Conservation (phyloP, 1,140 invertebrate species). For the Fopius arisanus region DNA sequence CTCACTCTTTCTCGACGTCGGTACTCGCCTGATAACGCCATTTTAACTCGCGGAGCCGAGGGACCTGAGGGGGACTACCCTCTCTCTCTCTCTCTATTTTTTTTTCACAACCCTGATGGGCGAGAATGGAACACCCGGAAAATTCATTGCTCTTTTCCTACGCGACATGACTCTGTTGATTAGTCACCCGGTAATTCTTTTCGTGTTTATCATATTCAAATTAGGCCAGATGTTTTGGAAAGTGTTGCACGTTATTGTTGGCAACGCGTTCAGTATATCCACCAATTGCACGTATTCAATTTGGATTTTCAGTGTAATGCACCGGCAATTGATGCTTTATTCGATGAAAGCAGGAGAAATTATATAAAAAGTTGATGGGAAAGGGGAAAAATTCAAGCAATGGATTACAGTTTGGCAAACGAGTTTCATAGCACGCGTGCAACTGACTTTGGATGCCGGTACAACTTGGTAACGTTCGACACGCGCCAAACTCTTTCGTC, state of each 20-base stretch:
- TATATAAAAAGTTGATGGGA: not conserved
- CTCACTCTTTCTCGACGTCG: slow-evolving; percentile 18
- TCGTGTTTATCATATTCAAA: not conserved
- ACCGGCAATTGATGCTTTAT: not conserved
- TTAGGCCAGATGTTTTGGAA: not conserved
- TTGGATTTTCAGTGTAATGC: too few species aligned
- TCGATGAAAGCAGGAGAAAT: not conserved
- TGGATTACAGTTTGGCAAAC: slow-evolving; percentile 29
- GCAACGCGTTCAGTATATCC: not conserved
- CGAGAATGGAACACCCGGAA: slow-evolving; percentile 11
- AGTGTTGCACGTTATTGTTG: too few species aligned
- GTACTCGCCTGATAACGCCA: slow-evolving; percentile 44
- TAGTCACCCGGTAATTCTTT: not conserved
- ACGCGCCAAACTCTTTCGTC: slow-evolving; percentile 31
- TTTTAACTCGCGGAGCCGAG: slow-evolving; percentile 44
- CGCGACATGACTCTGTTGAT: slow-evolving; percentile 5
- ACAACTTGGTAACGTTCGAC: slow-evolving; percentile 30
- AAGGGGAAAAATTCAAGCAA: slow-evolving; percentile 20
- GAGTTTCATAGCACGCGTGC: slow-evolving; percentile 25
- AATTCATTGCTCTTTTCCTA: slow-evolving; percentile 11
- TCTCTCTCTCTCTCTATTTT: not conserved
- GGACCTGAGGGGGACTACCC: slow-evolving; percentile 33
- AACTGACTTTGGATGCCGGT: slow-evolving; percentile 21
- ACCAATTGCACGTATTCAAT: too few species aligned
- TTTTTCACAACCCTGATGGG: slow-evolving; percentile 10